These are phyloP conservation scores for Hyppa rectilinea DNA, from an alignment of 2,888 invertebrate genomes.

Conservation along the genomic window DNA sequence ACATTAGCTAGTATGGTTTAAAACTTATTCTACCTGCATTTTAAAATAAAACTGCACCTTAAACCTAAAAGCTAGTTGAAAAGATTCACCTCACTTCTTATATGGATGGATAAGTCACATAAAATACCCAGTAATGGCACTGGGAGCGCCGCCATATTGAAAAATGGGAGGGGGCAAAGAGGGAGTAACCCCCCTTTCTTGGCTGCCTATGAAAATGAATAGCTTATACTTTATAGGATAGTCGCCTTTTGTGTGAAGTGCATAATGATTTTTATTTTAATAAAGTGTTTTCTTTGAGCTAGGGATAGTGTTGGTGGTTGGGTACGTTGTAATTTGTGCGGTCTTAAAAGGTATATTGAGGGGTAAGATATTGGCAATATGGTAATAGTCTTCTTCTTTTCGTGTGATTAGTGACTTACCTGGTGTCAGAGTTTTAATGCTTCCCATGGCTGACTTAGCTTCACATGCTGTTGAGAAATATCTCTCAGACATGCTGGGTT, in stretches of 20 bases:
- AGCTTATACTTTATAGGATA: conserved; percentile 42
- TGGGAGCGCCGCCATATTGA: conserved; percentile 31
- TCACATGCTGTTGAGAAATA: too few species aligned
- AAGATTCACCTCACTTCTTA: conserved; percentile 39
- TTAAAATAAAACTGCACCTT: conserved; percentile 10
- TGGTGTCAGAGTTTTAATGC: too few species aligned
- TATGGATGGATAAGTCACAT: conserved; percentile 35
- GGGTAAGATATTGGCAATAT: background rate
- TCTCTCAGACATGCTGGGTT: too few species aligned
- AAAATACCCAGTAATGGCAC: conserved; percentile 42
- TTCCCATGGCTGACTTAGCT: too few species aligned
- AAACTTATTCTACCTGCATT: background rate
- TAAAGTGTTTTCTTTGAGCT: conserved; percentile 38
- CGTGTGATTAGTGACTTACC: too few species aligned
- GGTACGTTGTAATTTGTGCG: background rate
- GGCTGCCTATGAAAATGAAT: conserved; percentile 56
- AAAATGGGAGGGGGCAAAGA: conserved; percentile 13
- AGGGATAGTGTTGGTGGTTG: conserved; percentile 8
- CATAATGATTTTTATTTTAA: conserved; percentile 43
- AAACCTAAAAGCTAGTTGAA: conserved; percentile 34
- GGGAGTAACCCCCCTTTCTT: conserved; percentile 13
- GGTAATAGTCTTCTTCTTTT: too few species aligned
- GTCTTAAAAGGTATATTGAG: background rate
- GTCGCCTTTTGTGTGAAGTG: conserved; percentile 41
- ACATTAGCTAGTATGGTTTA: too few species aligned